Conservation (phyloP, 2,888 invertebrate species). For the Thysanoteuthis rhombus region DNA sequence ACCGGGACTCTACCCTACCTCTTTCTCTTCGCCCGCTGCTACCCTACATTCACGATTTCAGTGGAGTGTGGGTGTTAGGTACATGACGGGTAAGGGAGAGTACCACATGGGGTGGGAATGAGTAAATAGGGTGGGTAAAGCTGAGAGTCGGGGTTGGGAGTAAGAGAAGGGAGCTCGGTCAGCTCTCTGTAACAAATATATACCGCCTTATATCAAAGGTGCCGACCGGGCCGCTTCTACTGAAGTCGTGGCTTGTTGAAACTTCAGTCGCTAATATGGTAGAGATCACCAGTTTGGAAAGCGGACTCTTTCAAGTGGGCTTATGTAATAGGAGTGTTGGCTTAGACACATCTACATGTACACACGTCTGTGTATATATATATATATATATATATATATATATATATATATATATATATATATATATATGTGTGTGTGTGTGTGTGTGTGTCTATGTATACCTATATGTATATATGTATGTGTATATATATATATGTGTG, state of each 20-base stretch:
- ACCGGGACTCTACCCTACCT: neutral
- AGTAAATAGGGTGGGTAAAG: neutral
- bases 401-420: too few species aligned
- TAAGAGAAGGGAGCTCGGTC: neutral
- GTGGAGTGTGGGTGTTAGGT: neutral
- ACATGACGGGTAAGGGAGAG: neutral
- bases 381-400: too few species aligned
- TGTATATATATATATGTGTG: too few species aligned
- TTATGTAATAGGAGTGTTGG: neutral
- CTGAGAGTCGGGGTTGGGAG: too few species aligned
- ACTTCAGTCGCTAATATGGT: neutral
- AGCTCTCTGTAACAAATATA: neutral
- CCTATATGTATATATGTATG: too few species aligned
- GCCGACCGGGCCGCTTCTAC: neutral
- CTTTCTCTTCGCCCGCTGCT: neutral
- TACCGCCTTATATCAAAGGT: neutral
- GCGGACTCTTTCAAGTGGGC: neutral
- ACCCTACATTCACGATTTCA: neutral
- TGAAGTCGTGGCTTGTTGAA: neutral
- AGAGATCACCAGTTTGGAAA: neutral
- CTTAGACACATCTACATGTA: neutral
- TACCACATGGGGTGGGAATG: neutral
- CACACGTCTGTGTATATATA: neutral
- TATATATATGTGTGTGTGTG: too few species aligned
- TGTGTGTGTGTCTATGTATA: too few species aligned